Evolutionary conservation across 1,140 invertebrate species (phyloP).

Genomic region (Subanguina moxae): DNA sequence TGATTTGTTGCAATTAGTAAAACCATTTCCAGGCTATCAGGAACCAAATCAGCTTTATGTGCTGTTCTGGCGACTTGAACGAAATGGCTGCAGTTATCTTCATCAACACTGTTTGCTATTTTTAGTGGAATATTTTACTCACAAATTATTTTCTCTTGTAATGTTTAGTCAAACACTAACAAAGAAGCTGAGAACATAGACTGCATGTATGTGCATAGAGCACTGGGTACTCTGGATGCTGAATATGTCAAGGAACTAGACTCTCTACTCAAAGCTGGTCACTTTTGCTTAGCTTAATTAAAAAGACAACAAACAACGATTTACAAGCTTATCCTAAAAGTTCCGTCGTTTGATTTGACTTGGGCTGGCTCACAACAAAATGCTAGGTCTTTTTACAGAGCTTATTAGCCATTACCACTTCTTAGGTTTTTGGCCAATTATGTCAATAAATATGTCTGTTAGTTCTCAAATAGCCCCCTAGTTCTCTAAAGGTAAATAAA

Average conservation of each 20-base stretch:
- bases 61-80: slow-evolving; percentile 20
- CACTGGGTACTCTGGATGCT: slow-evolving; percentile 22
- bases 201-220: slow-evolving; percentile 23
- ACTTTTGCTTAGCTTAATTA: too few species aligned
- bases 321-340: too few species aligned
- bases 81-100: slow-evolving; percentile 23
- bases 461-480: too few species aligned
- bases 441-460: neutral
- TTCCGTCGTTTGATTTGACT: too few species aligned
- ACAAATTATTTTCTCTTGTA: neutral
- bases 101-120: slow-evolving; percentile 13
- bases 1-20: neutral
- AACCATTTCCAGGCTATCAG: slow-evolving; percentile 17
- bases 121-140: neutral
- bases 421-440: too few species aligned
- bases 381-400: too few species aligned
- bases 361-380: too few species aligned
- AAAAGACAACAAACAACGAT: too few species aligned
- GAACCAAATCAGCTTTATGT: slow-evolving; percentile 23
- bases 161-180: slow-evolving; percentile 24
- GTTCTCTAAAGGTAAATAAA: too few species aligned
- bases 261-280: slow-evolving; percentile 2
- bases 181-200: slow-evolving; percentile 29
- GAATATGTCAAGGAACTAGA: slow-evolving; percentile 33
- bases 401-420: too few species aligned